These are phyloP conservation scores for Hypomecis atomaria DNA, from an alignment of 2,888 invertebrate species.

Conservation along the genomic window DNA sequence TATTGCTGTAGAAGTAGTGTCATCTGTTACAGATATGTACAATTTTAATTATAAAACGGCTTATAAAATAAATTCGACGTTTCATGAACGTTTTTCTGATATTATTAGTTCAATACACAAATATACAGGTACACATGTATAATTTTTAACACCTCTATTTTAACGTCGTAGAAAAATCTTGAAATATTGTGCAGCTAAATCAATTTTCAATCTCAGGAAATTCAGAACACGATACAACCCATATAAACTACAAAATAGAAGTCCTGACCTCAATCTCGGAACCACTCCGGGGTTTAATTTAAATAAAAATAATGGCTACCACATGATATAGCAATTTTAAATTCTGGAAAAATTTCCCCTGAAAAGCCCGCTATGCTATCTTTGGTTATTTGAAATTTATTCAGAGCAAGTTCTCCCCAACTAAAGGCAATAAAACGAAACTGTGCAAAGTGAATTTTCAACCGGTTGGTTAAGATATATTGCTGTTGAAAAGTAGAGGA, in stretches of 20 bases:
- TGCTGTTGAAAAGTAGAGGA: slow-evolving; percentile 25
- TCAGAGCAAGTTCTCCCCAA: slow-evolving; percentile 43
- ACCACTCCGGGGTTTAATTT: slow-evolving; percentile 32
- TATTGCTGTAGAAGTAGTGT: too few species aligned
- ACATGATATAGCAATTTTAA: slow-evolving; percentile 41
- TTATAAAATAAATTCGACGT: too few species aligned
- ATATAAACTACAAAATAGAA: slow-evolving; percentile 25
- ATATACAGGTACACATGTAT: too few species aligned
- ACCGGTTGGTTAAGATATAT: slow-evolving; percentile 41
- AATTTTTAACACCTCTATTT: too few species aligned
- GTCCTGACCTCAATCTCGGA: slow-evolving; percentile 31
- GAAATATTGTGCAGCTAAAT: background rate
- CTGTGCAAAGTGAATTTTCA: slow-evolving; percentile 45
- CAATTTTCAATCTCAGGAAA: slow-evolving; percentile 13
- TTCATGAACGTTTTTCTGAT: too few species aligned
- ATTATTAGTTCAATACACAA: too few species aligned
- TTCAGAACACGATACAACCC: slow-evolving; percentile 6
- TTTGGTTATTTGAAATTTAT: slow-evolving; percentile 45
- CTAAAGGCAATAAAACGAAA: slow-evolving; percentile 44
- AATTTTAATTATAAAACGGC: too few species aligned
- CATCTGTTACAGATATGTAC: too few species aligned
- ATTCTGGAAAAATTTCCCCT: slow-evolving; percentile 27
- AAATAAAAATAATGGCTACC: slow-evolving; percentile 40
- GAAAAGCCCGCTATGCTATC: slow-evolving; percentile 32
- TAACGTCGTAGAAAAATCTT: background rate